These are phyloP conservation scores for Desmophyllum pertusum DNA, from an alignment of 92 coral and sea anemone genomes.

Conservation along the genomic window DNA sequence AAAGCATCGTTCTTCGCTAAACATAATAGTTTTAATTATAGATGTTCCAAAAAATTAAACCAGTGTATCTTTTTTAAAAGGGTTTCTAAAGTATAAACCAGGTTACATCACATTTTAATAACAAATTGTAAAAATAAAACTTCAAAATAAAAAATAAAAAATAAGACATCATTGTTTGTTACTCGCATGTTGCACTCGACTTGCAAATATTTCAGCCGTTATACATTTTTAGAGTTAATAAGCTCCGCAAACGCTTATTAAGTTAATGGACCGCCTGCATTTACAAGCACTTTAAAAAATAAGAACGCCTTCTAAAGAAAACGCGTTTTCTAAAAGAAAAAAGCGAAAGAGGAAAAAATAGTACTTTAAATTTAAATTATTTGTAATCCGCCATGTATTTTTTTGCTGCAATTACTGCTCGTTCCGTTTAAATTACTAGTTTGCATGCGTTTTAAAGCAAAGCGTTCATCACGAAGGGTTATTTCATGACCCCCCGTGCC, in stretches of 20 bases:
- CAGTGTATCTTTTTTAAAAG: not conserved
- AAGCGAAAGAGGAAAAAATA: not conserved
- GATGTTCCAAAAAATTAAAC: not conserved
- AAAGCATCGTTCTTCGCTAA: not conserved
- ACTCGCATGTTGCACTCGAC: not conserved
- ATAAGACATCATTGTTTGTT: not conserved
- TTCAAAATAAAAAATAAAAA: not conserved
- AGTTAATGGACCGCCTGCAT: conserved; percentile 19
- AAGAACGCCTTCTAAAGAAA: not conserved
- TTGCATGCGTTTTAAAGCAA: not conserved
- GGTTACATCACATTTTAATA: not conserved
- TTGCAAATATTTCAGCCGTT: not conserved
- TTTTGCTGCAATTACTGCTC: not conserved
- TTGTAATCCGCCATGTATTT: not conserved
- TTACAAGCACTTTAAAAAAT: no score
- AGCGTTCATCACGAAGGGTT: not conserved
- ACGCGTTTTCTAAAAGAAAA: not conserved
- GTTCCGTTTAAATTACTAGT: not conserved
- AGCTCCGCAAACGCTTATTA: conserved; percentile 13
- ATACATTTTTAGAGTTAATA: not conserved
- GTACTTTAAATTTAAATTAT: not conserved
- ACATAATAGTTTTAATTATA: conserved; percentile 2
- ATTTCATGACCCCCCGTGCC: conserved; percentile 9
- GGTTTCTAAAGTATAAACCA: not conserved
- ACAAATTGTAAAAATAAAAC: not conserved